phyloP scores from a whole-genome alignment of 2,888 invertebrate genomes.

The Drosophila formosana region DNA sequence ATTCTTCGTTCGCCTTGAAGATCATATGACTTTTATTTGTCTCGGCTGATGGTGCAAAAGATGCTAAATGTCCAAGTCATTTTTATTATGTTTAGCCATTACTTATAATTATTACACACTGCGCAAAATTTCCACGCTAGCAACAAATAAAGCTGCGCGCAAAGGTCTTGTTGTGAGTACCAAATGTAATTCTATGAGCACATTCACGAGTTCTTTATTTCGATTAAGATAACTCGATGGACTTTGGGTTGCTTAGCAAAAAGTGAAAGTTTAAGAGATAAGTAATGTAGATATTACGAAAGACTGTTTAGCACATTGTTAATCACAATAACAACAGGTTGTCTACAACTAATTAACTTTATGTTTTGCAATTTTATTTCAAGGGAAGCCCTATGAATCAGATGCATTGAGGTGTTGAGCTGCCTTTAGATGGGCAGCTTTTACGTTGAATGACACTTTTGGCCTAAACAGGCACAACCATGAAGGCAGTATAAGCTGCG shows the following conservation, averaged over 20 bases:
- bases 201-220: constrained; percentile 1
- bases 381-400: not conserved
- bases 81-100: constrained; percentile 4
- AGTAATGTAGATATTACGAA: not conserved
- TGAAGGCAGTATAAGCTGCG: no score
- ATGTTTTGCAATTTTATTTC: not conserved
- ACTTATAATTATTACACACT: constrained; percentile 7
- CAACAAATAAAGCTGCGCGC: not conserved
- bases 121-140: constrained; percentile 3
- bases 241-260: not conserved
- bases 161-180: not conserved
- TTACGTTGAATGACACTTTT: constrained; percentile 71
- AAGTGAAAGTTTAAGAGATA: constrained; percentile 3
- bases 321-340: not conserved
- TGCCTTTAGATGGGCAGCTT: constrained; percentile 44
- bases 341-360: not conserved
- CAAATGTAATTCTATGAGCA: not conserved
- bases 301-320: not conserved
- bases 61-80: constrained; percentile 1
- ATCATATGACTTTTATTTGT: not conserved
- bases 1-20: not conserved
- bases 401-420: not conserved
- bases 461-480: constrained; percentile 68
- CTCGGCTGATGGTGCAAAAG: not conserved
- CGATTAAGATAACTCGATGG: not conserved